Base-by-base conservation (phyloP, 2,888 invertebrate genomes). In the Agrotis clavis region DNA sequence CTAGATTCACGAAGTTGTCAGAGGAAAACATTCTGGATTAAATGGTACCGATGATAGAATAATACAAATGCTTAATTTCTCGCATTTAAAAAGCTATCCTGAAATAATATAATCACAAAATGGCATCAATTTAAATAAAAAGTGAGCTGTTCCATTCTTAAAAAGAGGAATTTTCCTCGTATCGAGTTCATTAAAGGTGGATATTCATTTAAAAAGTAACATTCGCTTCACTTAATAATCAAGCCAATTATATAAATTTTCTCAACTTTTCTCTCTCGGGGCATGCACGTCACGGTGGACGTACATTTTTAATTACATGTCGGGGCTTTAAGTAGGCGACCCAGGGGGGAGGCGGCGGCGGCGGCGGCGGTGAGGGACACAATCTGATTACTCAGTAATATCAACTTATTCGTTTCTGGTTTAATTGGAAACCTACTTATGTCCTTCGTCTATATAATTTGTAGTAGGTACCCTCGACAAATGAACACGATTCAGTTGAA, bases 261-360 rank as follows among this genome's bases (percentile, higher is more conserved):
- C 21, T 48, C 21, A 60, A 71, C 41, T 13, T 45, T 59, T 25
- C 41, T 57, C 67, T 60, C 59, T 25, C 13, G 30, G 48, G 30
- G 76, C 54, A 59, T 48, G 54, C 54, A 35, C 66, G 41, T 25
- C 56, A 25, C 57, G 62, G 47, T 54, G 21, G 53, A 63, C 48
- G 35, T 77, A 63, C 53, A 82, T 67, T 79, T 78, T 79, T 79
- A 77, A 82, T 79, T 71, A 72, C 65, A 57, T 69, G 56, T 69
- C 45, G 54, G 67, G 78, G 60, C 61, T 81, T 64, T 48, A 77
- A 81, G 72, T 72, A 65, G 66, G 4, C 19, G 19, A 51, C 45
- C 35, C 48, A 14, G 25, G 18, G 21, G n/a, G n/a, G 50, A 4
- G 11, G 19, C 1, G 6, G 35, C 41, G n/a, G 1, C 1, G n/a